Evolutionary conservation across 2,797 vertebrate genomes (phyloP), one percentile per base, ranked within the genome.

Genomic region (Protosalanx chinensis): DNA sequence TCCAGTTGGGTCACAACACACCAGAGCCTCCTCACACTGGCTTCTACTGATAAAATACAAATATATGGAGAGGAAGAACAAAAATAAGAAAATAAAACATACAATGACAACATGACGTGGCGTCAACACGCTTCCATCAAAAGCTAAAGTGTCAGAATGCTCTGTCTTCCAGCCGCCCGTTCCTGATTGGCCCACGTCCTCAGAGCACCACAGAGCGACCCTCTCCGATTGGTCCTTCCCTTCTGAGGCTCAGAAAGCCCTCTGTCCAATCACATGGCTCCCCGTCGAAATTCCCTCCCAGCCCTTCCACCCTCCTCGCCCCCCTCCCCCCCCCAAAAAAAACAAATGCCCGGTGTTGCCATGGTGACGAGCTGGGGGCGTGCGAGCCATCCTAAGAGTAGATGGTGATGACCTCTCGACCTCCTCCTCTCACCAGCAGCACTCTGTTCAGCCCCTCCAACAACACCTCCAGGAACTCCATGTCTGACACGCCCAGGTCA

Each of bases 331-430:
- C 72, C 79, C 6, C 46, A 49, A 15, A 8, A 29, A 27, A 53
- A 8, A 75, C 13, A 76, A 84, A 84, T 76, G 83, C 75, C 84
- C 68, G 30, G 46, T 75, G 79, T 81, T 67, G 79, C 78, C 78
- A 76, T 78, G 82, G 83, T 72, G 72, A 76, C 49, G 49, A 74
- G 72, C 76, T 59, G 59, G 67, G 72, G 75, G 75, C 78, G 72
- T 13, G 3, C 33, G 20, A 75, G 37, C 58, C 58, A 61, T 63
- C 78, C 88, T 90, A 99, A 64, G 97, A 99, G 84, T 98, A 98
- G 89, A 99, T 99, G 81, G 97, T 99, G 89, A 99, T 96, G 86
- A 99, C 97, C 90, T 99, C 97, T 6, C 94, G 94, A 67, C 97
- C 97, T 0, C 97, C 95, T 15, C 97, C 97, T 68, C 97, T 92